Evolutionary conservation across 2,797 vertebrate genomes (phyloP).

Genomic region (Spatula clypeata): DNA sequence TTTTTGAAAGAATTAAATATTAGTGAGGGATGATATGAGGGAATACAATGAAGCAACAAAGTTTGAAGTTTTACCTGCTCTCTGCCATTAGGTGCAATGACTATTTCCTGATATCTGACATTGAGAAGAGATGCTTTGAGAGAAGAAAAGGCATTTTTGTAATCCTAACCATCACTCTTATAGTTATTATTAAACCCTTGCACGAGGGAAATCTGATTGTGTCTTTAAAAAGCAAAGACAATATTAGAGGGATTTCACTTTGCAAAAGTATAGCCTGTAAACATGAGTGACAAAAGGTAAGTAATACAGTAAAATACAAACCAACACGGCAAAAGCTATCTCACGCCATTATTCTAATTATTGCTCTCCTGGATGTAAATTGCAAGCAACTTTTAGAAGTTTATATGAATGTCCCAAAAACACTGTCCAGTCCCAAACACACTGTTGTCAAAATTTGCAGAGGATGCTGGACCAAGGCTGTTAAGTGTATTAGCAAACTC

Average conservation of each 20-base stretch:
- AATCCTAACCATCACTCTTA: conserved; percentile 26
- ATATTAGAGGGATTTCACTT: conserved; percentile 38
- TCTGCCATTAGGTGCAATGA: conserved; percentile 23
- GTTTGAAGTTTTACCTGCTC: conserved; percentile 52
- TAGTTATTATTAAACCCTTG: conserved; percentile 32
- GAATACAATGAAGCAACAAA: conserved; percentile 39
- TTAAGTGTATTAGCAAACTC: background rate
- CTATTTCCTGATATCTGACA: background rate
- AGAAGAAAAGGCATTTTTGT: conserved; percentile 34
- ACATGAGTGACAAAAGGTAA: conserved; percentile 5
- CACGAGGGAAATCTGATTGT: background rate
- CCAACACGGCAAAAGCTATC: background rate
- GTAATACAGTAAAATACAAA: conserved; percentile 9
- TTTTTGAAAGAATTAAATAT: conserved; percentile 68
- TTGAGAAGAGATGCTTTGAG: conserved; percentile 11
- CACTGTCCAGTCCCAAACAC: background rate
- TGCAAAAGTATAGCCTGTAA: conserved; percentile 30
- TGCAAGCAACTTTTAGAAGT: background rate
- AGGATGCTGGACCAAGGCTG: background rate
- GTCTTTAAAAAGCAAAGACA: conserved; percentile 26
- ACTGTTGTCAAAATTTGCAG: background rate
- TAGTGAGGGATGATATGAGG: conserved; percentile 3
- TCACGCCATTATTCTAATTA: background rate
- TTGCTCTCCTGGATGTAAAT: background rate
- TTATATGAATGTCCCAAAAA: background rate